A percentile compares a stretch with the other conserved stretches of the same genome.
These are phyloP conservation scores for Aurelia aurita DNA, from an alignment of 30 jellyfish, hydroid and myxozoan species.

Conservation along the genomic window DNA sequence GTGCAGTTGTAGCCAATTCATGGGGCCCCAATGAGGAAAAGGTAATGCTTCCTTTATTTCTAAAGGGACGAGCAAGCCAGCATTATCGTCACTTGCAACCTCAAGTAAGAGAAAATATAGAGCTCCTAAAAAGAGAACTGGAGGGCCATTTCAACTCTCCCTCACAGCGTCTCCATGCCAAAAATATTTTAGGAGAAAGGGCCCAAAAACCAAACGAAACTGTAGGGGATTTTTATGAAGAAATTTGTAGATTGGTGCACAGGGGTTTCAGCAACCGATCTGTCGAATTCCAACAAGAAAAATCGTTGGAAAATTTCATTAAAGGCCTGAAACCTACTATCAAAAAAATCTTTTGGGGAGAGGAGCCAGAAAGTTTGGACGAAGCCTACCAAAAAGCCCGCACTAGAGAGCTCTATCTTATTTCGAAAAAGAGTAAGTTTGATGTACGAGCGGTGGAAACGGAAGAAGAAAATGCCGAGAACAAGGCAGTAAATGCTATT, in stretches of 20 bases:
- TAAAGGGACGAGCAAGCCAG: conserved; percentile 33
- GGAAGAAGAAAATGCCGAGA: not conserved
- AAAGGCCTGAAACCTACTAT: conserved; percentile 29
- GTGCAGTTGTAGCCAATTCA: conserved; percentile 3
- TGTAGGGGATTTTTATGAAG: conserved; percentile 15
- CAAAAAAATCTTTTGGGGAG: conserved; percentile 41
- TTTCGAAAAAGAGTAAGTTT: conserved; percentile 10
- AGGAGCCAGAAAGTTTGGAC: conserved; percentile 14
- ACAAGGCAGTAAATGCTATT: too few relatives aligned
- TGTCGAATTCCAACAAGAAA: conserved; percentile 11
- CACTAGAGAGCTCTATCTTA: conserved; percentile 32
- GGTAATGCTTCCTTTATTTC: conserved; percentile 31
- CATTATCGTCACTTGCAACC: conserved; percentile 7
- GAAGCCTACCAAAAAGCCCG: conserved; percentile 28
- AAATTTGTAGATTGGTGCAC: conserved; percentile 15
- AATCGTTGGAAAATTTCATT: not conserved
- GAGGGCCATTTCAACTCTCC: conserved; percentile 41
- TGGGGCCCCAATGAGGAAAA: conserved; percentile 1
- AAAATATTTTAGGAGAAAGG: conserved; percentile 21
- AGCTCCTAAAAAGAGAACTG: conserved; percentile 5
- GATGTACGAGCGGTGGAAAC: conserved; percentile 2
- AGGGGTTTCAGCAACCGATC: conserved; percentile 17
- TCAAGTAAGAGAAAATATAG: not conserved
- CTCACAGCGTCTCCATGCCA: conserved; percentile 19
- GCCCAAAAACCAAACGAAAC: conserved; percentile 3